phyloP scores from a whole-genome alignment of 2,113 vertebrate species.

The Collichthys lucidus region DNA sequence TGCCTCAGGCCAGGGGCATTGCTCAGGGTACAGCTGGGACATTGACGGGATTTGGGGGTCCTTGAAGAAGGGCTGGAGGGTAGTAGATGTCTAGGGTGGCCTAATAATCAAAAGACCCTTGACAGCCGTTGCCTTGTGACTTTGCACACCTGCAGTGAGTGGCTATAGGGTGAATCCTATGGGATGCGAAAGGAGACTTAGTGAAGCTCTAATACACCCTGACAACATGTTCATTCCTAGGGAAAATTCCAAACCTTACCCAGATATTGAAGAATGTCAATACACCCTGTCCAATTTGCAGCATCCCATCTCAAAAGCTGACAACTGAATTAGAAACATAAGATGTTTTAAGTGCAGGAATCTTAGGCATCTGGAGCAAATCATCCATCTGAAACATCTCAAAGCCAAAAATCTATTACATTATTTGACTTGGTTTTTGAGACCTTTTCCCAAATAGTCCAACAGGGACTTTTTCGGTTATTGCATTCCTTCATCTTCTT shows the following conservation, averaged over 20 bases:
- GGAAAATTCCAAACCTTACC: neutral
- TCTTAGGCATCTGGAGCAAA: conserved; percentile 13
- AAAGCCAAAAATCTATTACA: conserved; percentile 45
- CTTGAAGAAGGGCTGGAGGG: conserved; percentile 38
- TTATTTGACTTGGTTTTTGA: conserved; percentile 43
- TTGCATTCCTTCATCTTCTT: conserved; percentile 61
- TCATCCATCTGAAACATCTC: conserved; percentile 32
- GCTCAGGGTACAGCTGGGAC: conserved; percentile 48
- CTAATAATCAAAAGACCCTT: conserved; percentile 58
- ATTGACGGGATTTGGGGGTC: conserved; percentile 28
- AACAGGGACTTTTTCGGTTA: conserved; percentile 36
- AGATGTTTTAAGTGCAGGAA: conserved; percentile 26
- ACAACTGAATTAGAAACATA: conserved; percentile 29
- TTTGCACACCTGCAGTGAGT: conserved; percentile 65
- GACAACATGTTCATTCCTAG: conserved; percentile 10
- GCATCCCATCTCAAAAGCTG: conserved; percentile 13
- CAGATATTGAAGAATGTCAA: conserved; percentile 9
- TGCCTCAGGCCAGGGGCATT: conserved; percentile 55
- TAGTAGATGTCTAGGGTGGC: conserved; percentile 45
- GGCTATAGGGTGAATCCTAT: conserved; percentile 11
- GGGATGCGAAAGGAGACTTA: neutral
- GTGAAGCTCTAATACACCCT: conserved; percentile 9
- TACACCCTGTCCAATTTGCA: neutral
- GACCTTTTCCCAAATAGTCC: conserved; percentile 46
- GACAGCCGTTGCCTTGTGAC: conserved; percentile 63